Conservation (phyloP, 2,113 vertebrate genomes). For the Cynoglossus semilaevis region DNA sequence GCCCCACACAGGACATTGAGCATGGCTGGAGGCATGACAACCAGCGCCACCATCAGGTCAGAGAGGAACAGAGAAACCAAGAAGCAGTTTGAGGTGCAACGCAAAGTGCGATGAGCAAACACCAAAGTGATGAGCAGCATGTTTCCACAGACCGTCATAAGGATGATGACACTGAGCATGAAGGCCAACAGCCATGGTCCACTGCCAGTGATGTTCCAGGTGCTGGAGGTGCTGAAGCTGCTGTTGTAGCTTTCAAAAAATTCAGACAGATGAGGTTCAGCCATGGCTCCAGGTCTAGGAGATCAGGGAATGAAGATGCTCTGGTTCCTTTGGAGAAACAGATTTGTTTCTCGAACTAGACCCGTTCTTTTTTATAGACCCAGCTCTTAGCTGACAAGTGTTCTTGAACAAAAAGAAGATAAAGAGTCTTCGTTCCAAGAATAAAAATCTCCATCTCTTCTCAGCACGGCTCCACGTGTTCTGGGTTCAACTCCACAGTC, state of each 20-base stretch:
- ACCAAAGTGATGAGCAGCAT: constrained; percentile 87
- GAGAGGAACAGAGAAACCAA: constrained; percentile 95
- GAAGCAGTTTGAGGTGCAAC: constrained; percentile 96
- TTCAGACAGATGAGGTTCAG: constrained; percentile 47
- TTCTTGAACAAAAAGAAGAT: constrained; percentile 8
- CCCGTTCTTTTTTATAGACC: constrained; percentile 6
- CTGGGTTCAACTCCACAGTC: constrained; percentile 14
- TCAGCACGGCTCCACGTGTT: constrained; percentile 23
- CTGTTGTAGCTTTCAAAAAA: constrained; percentile 52
- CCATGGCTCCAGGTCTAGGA: constrained; percentile 47
- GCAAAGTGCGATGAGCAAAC: constrained; percentile 86
- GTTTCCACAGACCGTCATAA: constrained; percentile 86
- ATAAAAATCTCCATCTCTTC: constrained; percentile 28
- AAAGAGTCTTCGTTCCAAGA: constrained; percentile 19
- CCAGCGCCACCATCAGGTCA: constrained; percentile 94
- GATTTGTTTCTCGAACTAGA: not conserved
- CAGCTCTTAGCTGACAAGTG: constrained; percentile 11
- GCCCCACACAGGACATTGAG: constrained; percentile 89
- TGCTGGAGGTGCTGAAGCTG: constrained; percentile 41
- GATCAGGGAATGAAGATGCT: constrained; percentile 9
- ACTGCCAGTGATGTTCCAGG: constrained; percentile 76
- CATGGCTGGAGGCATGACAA: constrained; percentile 98
- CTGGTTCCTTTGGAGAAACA: constrained; percentile 3
- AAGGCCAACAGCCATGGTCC: constrained; percentile 82
- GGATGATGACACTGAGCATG: constrained; percentile 86